Base-by-base conservation (phyloP, 2,797 vertebrate species). In the Platyrinchus mystaceus region DNA sequence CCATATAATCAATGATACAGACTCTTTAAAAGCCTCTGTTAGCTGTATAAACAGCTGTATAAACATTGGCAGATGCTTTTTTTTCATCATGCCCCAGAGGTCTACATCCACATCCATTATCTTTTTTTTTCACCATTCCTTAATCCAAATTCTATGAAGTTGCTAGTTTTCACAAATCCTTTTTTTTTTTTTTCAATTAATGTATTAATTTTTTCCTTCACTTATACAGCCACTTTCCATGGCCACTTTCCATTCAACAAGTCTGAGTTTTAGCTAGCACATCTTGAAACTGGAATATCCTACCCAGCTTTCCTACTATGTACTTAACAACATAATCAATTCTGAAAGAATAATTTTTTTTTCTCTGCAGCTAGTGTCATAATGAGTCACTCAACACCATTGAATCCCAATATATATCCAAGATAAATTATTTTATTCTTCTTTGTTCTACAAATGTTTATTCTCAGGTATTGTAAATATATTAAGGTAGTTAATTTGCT, bases 41-140 rank as follows among this genome's bases (percentile, higher is more conserved):
- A 92, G 88, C 78, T 94, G 50, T 47, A 77, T 87, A 91, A 96
- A 74, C 63, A 91, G 90, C 80, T 94, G 50, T 43, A 79, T 89
- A 92, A 96, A 71, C 66, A 78, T 64, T 74, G 90, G 56, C 37
- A 89, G 44, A 89, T 93, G 82, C 24, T 91, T 68, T 80, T 85
- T 94, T 88, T 80, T 75, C 64, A 73, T 73, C 9, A 16, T 59
- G 50, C 46, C 58, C 63, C 28, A 56, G 77, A 89, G 88, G 32
- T 79, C 66, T 86, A 18, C 71, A 84, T 75, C 12, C 41, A 58
- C 43, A 87, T 87, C 52, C 12, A 27, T 49, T 63, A 43, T 17
- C 30, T 62, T 41, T 60, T 39, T 37, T 59, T 36, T 63, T 32
- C 39, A 43, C 23, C 12, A 8, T 77, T 64, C 43, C 28, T 86